Percentiles rank a stretch among this genome's conserved stretches.
Evolutionary conservation across 2,888 invertebrate species (phyloP).

Genomic region (Spilosoma lubricipeda): DNA sequence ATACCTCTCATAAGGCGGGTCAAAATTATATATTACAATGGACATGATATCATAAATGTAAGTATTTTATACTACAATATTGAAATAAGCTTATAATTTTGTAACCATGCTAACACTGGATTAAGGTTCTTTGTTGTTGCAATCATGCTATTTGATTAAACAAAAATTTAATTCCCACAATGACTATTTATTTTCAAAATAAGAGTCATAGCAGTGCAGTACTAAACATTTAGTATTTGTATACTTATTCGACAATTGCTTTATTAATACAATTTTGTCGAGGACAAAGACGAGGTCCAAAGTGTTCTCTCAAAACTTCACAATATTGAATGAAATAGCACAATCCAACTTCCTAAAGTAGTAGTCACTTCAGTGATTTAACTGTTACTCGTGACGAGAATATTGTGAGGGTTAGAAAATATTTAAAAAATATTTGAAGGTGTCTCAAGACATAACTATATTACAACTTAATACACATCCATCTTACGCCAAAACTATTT

Average conservation of each 20-base stretch:
- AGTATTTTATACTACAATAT: slow-evolving; percentile 37
- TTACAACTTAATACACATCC: no score
- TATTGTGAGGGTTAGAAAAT: neutral
- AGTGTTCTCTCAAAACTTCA: neutral
- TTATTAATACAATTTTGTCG: neutral
- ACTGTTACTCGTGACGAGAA: no score
- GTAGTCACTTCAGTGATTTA: neutral
- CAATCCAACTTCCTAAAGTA: neutral
- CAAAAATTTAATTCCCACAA: neutral
- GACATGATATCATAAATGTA: slow-evolving; percentile 60
- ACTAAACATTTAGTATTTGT: neutral
- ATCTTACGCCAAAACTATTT: neutral
- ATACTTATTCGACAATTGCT: neutral
- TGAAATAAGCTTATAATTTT: neutral
- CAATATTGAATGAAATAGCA: neutral
- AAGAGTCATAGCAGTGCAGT: neutral
- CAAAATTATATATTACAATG: slow-evolving; percentile 64
- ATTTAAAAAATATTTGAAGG: neutral
- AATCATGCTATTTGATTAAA: neutral
- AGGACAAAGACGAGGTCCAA: neutral
- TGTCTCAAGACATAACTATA: no score
- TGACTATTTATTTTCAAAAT: neutral
- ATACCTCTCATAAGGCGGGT: slow-evolving; percentile 62
- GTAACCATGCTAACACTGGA: neutral
- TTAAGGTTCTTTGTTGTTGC: neutral